phyloP scores from a whole-genome alignment of 1,140 invertebrate genomes.

The Pteromalus puparum region DNA sequence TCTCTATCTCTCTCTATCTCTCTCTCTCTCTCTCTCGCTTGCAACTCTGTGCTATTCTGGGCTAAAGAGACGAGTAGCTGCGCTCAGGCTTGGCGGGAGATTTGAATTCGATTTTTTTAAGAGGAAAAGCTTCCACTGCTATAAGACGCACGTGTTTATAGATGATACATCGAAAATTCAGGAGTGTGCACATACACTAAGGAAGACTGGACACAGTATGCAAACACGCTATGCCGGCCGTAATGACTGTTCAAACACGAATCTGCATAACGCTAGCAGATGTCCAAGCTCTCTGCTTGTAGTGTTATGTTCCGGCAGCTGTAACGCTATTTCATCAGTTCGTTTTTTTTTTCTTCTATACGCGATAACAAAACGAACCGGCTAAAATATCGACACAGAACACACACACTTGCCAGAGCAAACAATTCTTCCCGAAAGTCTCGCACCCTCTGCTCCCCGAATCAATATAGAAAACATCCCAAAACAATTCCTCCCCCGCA shows the following conservation, averaged over 20 bases:
- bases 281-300: neutral
- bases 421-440: neutral
- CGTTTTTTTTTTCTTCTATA: no score
- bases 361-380: no score
- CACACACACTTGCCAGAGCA: no score
- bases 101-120: neutral
- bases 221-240: conserved; percentile 50
- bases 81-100: neutral
- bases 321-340: neutral
- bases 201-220: neutral
- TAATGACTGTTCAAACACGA: conserved; percentile 74
- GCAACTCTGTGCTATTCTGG: neutral
- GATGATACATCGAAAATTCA: neutral
- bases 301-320: neutral
- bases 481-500: neutral
- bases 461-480: neutral
- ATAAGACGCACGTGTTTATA: neutral
- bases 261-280: conserved; percentile 74
- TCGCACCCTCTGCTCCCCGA: neutral
- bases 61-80: no score
- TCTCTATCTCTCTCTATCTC: no score
- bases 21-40: neutral
- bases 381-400: no score
- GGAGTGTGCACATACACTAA: neutral
- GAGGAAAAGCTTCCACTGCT: neutral